These are phyloP conservation scores for Philypnodon macrostomus DNA, from an alignment of 2,797 vertebrate genomes.

Conservation along the genomic window DNA sequence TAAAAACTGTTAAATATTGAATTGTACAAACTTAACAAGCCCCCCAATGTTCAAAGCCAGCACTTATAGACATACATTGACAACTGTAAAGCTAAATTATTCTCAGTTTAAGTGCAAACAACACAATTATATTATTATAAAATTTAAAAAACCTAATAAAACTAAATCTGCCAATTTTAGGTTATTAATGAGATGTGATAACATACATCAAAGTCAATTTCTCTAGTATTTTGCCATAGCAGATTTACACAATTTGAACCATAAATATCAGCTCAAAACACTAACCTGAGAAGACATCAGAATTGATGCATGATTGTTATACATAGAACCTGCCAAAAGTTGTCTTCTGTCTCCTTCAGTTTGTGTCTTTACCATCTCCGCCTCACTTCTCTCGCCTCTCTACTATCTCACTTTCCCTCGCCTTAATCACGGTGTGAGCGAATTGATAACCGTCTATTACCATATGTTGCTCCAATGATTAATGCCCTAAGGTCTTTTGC, in stretches of 20 bases:
- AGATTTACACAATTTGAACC: constrained; percentile 9
- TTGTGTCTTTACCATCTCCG: constrained; percentile 22
- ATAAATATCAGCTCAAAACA: not conserved
- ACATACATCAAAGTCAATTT: not conserved
- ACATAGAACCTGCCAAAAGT: constrained; percentile 3
- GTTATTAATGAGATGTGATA: constrained; percentile 15
- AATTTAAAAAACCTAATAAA: too few relatives aligned
- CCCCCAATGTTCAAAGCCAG: too few relatives aligned
- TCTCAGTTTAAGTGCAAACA: too few relatives aligned
- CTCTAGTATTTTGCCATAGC: constrained; percentile 1
- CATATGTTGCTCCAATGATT: constrained; percentile 80
- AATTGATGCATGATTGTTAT: constrained; percentile 4
- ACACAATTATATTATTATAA: too few relatives aligned
- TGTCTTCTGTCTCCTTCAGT: constrained; percentile 7
- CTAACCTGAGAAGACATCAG: not conserved
- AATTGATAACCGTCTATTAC: constrained; percentile 74
- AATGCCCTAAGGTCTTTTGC: constrained; percentile 77
- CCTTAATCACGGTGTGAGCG: constrained; percentile 65
- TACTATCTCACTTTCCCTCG: constrained; percentile 26
- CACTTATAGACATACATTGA: too few relatives aligned
- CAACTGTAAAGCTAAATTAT: too few relatives aligned
- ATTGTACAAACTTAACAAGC: too few relatives aligned
- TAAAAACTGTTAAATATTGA: too few relatives aligned
- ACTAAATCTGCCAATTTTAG: too few relatives aligned
- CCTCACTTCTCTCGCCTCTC: constrained; percentile 21